These are phyloP conservation scores for Lasioglossum morio DNA, from an alignment of 2,888 invertebrate genomes.

Conservation along the genomic window DNA sequence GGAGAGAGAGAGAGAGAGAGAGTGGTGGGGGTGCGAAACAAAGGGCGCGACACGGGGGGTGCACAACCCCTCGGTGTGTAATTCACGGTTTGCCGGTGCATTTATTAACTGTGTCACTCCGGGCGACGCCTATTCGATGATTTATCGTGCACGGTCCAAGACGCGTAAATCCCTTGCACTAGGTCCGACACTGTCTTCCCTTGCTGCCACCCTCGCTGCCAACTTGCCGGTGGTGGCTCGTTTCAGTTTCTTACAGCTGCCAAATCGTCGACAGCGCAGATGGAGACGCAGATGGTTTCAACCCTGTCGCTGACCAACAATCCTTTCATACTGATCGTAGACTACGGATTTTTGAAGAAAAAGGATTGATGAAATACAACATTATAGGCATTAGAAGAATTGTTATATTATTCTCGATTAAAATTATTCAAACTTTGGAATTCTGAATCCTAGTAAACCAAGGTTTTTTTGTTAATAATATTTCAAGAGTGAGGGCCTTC, in stretches of 20 bases:
- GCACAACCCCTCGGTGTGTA: slow-evolving; percentile 64
- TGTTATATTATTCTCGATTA: too few species aligned
- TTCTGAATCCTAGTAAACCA: too few species aligned
- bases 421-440: too few species aligned
- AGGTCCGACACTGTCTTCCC: slow-evolving; percentile 64
- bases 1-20: neutral
- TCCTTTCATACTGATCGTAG: too few species aligned
- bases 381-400: too few species aligned
- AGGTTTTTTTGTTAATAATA: too few species aligned
- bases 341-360: too few species aligned
- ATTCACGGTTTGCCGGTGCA: slow-evolving; percentile 73
- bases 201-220: neutral
- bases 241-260: slow-evolving; percentile 72
- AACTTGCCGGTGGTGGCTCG: neutral
- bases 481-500: too few species aligned
- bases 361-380: too few species aligned
- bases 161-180: slow-evolving; percentile 52
- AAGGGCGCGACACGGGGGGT: slow-evolving; percentile 47
- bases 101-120: slow-evolving; percentile 83
- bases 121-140: slow-evolving; percentile 79
- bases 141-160: slow-evolving; percentile 72
- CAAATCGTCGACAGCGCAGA: slow-evolving; percentile 71
- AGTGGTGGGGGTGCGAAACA: slow-evolving; percentile 54
- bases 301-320: slow-evolving; percentile 60
- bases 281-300: slow-evolving; percentile 79